These are phyloP conservation scores for Callocephalon fimbriatum DNA, from an alignment of 2,113 vertebrate genomes.

Conservation along the genomic window DNA sequence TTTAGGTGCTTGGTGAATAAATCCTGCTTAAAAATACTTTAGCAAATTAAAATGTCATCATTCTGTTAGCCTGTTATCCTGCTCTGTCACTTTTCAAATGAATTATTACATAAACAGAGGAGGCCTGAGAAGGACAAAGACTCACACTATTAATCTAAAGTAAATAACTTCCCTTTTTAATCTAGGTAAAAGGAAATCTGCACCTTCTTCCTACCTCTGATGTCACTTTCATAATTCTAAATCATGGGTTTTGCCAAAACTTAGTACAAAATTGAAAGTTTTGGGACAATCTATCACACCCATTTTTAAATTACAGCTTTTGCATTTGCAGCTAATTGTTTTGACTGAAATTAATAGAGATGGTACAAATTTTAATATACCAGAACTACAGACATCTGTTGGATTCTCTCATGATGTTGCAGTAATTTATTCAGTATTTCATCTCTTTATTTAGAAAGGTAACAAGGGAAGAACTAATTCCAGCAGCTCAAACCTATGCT, in stretches of 20 bases:
- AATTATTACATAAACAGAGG: neutral
- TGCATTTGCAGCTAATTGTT: neutral
- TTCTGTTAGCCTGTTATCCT: neutral
- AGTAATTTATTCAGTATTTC: neutral
- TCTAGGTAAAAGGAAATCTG: neutral
- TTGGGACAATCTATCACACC: accelerated
- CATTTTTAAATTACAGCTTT: accelerated
- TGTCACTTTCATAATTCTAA: neutral
- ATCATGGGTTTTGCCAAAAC: neutral
- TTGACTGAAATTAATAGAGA: neutral
- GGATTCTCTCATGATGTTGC: neutral
- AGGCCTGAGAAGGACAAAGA: neutral
- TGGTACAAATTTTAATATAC: neutral
- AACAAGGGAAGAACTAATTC: neutral
- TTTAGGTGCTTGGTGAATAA: neutral
- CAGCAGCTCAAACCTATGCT: neutral
- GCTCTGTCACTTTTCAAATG: neutral
- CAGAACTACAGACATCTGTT: neutral
- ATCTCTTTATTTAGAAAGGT: neutral
- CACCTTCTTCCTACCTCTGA: neutral
- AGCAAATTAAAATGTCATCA: neutral
- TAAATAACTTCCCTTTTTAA: neutral
- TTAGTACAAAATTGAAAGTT: accelerated
- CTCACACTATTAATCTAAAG: neutral
- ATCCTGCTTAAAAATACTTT: conserved; percentile 12